Evolutionary conservation across 2,797 vertebrate genomes (phyloP), one percentile per base, ranked within the genome.

Genomic region (Propithecus deckenii): DNA sequence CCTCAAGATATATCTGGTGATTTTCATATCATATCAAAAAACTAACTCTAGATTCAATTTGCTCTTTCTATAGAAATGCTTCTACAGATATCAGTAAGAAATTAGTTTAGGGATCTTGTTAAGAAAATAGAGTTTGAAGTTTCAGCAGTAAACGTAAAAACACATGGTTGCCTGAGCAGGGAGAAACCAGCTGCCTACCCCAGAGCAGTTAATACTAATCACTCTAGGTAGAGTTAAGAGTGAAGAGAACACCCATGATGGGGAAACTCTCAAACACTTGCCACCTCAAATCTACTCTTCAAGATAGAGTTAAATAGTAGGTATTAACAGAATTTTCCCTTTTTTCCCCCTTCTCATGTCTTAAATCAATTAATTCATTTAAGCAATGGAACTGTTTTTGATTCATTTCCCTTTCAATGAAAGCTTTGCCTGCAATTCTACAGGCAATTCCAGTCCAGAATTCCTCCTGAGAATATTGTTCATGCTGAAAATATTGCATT

Each of bases 331-430:
- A 92, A 59, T 86, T 86, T 89, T 28, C 13, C 20, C 32, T 91
- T 57, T 43, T 8, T 57, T 50, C 25, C 8, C 4, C 22, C 14
- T 91, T 74, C 59, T 84, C 43, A 10, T 91, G 52, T 84, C 32
- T 92, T 86, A 95, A 92, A 91, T 91, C 78, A 97, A 94, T 97
- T 97, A 97, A 80, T 93, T 96, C 94, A 87, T 75, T 96, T 92
- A 95, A 67, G 78, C 69, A 93, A 75, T 78, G 32, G 35, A 88
- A 43, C 41, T 86, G 25, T 79, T 88, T 94, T 96, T 95, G 85
- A 76, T 96, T 59, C 91, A 97, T 96, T 97, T 97, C 63, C 13
- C 41, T 95, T 57, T 94, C 89, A 93, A 71, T 94, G 75, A 95
- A 96, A 41, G 2, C 67, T 92, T 92, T 84, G 35, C 32, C 43